These are phyloP conservation scores for Carterocephalus palaemon DNA, from an alignment of 2,888 invertebrate species.

Conservation along the genomic window DNA sequence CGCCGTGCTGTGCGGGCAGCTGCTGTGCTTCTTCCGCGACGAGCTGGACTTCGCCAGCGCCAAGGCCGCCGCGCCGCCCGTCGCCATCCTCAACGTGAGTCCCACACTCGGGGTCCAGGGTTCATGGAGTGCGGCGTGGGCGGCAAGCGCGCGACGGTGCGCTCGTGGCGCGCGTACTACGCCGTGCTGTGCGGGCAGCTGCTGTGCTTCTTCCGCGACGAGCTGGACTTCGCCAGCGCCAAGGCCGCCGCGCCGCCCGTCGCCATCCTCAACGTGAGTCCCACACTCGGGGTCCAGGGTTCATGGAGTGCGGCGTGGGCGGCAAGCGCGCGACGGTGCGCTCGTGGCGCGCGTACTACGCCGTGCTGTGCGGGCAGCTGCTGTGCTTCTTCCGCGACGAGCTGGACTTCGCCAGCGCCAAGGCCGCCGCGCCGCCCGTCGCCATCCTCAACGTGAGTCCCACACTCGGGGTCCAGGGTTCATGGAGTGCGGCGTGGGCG, in stretches of 20 bases:
- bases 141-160: slow-evolving; percentile 93
- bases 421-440: slow-evolving; percentile 92
- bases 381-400: slow-evolving; percentile 98
- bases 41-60: slow-evolving; percentile 92
- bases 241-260: slow-evolving; percentile 94
- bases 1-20: slow-evolving; percentile 96
- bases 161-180: slow-evolving; percentile 97
- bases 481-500: too few relatives aligned
- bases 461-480: too few relatives aligned
- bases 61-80: slow-evolving; percentile 92
- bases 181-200: slow-evolving; percentile 97
- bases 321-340: slow-evolving; percentile 95
- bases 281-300: too few relatives aligned
- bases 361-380: slow-evolving; percentile 97
- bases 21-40: slow-evolving; percentile 98
- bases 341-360: slow-evolving; percentile 97
- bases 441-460: slow-evolving; percentile 80
- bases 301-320: too few relatives aligned
- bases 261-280: slow-evolving; percentile 80
- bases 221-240: slow-evolving; percentile 91
- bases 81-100: slow-evolving; percentile 82
- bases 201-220: slow-evolving; percentile 98
- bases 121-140: too few relatives aligned
- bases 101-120: too few relatives aligned
- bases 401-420: slow-evolving; percentile 91